Evolutionary conservation across 2,797 vertebrate genomes (phyloP).

Genomic region (Selene dorsalis): DNA sequence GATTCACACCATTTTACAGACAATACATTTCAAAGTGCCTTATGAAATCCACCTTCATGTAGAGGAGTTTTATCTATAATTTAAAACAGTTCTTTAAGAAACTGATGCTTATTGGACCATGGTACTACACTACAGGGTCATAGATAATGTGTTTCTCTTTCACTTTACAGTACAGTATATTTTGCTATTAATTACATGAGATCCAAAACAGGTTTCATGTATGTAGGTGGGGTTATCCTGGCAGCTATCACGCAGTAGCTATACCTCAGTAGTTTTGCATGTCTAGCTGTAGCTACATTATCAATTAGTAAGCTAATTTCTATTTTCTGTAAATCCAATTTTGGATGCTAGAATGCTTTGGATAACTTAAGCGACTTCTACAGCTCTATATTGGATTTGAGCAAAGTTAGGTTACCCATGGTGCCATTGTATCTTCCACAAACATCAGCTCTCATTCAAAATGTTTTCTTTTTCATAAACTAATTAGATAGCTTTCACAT

Average conservation of each 20-base stretch:
- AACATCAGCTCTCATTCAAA: background rate
- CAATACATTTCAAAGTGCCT: slow-evolving; percentile 24
- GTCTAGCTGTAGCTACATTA: too few species aligned
- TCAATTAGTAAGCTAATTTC: background rate
- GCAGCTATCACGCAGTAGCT: background rate
- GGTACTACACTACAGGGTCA: slow-evolving; percentile 15
- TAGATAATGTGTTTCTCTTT: slow-evolving; percentile 33
- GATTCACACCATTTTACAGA: slow-evolving; percentile 42
- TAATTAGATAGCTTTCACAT: background rate
- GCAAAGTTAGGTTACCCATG: background rate
- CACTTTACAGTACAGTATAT: slow-evolving; percentile 8
- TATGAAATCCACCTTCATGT: slow-evolving; percentile 8
- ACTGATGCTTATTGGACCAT: slow-evolving; percentile 36
- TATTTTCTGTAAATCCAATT: background rate
- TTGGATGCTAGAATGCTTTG: background rate
- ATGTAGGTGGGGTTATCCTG: background rate
- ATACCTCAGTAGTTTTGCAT: background rate
- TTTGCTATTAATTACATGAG: slow-evolving; percentile 21
- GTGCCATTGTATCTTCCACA: background rate
- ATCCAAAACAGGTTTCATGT: background rate
- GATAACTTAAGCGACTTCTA: background rate
- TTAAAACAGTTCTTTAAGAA: slow-evolving; percentile 43
- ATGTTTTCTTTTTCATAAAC: background rate
- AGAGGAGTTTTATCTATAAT: slow-evolving; percentile 34
- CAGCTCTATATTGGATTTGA: too few species aligned